A percentile compares a stretch with the other conserved stretches of the same genome.
Evolutionary conservation across 2,797 vertebrate genomes (phyloP).

Genomic region (Danio tinwini): DNA sequence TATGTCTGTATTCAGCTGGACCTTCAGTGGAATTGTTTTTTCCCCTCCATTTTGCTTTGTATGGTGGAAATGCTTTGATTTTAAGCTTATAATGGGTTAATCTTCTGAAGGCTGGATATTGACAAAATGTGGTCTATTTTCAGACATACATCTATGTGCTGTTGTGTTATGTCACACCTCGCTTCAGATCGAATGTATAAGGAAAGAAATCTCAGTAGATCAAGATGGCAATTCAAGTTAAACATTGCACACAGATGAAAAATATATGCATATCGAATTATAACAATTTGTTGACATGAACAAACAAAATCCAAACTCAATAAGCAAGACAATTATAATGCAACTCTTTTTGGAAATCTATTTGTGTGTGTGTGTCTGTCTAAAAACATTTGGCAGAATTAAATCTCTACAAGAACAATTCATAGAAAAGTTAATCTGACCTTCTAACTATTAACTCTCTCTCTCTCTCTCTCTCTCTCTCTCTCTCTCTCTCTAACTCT

Average conservation of each 20-base stretch:
- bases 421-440: too few relatives aligned
- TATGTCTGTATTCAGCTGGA: not conserved
- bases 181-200: slow-evolving; percentile 32
- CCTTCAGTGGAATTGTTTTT: not conserved
- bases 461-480: too few relatives aligned
- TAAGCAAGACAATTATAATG: too few relatives aligned
- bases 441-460: too few relatives aligned
- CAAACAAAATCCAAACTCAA: too few relatives aligned
- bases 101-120: slow-evolving; percentile 4
- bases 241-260: not conserved
- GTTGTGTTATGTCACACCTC: slow-evolving; percentile 50
- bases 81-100: not conserved
- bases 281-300: too few relatives aligned
- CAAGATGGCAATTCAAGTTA: not conserved
- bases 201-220: slow-evolving; percentile 10
- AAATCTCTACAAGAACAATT: too few relatives aligned
- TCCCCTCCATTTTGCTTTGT: not conserved
- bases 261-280: too few relatives aligned
- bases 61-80: not conserved
- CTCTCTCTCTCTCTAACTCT: too few relatives aligned
- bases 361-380: too few relatives aligned
- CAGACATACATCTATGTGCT: slow-evolving; percentile 18
- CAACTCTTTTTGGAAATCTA: too few relatives aligned
- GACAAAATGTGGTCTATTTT: slow-evolving; percentile 11
- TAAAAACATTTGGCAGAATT: too few relatives aligned